These are phyloP conservation scores for Himantopus leucocephalus DNA, from an alignment of 2,113 vertebrate species.

Conservation along the genomic window DNA sequence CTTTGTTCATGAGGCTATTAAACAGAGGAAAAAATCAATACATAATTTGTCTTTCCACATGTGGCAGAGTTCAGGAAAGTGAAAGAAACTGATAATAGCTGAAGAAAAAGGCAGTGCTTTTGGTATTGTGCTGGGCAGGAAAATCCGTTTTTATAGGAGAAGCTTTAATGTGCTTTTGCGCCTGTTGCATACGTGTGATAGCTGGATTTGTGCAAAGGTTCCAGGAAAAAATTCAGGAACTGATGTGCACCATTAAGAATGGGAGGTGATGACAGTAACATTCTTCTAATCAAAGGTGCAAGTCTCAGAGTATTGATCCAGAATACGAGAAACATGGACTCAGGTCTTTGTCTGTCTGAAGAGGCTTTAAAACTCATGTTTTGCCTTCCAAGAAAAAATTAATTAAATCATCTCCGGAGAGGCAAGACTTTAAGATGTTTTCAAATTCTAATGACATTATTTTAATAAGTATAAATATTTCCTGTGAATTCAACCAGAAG, in stretches of 20 bases:
- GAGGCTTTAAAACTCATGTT: neutral
- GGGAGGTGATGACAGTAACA: neutral
- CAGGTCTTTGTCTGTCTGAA: neutral
- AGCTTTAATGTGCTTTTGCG: neutral
- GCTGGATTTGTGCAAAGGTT: neutral
- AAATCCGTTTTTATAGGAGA: neutral
- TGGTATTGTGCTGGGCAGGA: neutral
- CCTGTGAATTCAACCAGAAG: neutral
- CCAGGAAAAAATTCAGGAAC: neutral
- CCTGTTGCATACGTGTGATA: neutral
- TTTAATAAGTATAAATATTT: neutral
- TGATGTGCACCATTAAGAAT: neutral
- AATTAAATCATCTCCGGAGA: neutral
- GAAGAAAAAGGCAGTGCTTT: neutral
- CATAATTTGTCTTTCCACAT: conserved; percentile 63
- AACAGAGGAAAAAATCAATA: conserved; percentile 69
- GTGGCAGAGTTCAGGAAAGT: conserved; percentile 24
- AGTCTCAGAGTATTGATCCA: neutral
- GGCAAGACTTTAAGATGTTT: neutral
- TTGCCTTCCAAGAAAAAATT: neutral
- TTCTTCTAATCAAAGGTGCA: neutral
- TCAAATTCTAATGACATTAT: neutral
- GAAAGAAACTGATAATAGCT: neutral
- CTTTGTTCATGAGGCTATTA: conserved; percentile 28
- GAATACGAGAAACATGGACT: neutral